Evolutionary conservation across 2,797 vertebrate genomes (phyloP).

Genomic region (Lutjanus argentimaculatus): DNA sequence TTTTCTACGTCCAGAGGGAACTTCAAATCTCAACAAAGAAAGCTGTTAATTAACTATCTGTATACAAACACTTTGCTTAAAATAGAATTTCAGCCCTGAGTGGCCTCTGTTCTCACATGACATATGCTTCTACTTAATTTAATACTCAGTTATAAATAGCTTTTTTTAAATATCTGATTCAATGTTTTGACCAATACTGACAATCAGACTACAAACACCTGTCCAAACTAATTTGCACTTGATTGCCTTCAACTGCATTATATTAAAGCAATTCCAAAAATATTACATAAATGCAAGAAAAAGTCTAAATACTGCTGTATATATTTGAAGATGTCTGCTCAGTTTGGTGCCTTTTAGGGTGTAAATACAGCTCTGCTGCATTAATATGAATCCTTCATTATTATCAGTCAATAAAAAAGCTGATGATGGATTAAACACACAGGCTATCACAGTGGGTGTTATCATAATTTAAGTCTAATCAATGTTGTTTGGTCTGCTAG

Average conservation of each 20-base stretch:
- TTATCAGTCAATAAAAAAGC: background rate
- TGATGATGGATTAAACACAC: slow-evolving; percentile 9
- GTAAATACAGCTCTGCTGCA: background rate
- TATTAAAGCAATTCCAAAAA: background rate
- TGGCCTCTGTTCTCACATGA: background rate
- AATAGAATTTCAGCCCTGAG: background rate
- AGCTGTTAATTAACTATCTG: background rate
- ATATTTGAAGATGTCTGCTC: background rate
- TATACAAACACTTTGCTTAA: background rate
- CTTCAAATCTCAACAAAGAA: background rate
- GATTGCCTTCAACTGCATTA: background rate
- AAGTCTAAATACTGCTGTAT: background rate
- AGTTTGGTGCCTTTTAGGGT: no score
- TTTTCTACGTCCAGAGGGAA: background rate
- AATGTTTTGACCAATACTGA: background rate
- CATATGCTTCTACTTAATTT: no score
- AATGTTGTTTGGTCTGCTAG: background rate
- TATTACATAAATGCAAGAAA: background rate
- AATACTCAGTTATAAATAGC: background rate
- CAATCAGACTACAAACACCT: background rate
- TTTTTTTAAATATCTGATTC: background rate
- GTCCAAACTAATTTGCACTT: background rate
- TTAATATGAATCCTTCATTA: background rate
- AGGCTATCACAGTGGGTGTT: background rate
- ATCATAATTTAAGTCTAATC: slow-evolving; percentile 2